Conservation (phyloP, 2,888 invertebrate species). For the Lymantria dispar region DNA sequence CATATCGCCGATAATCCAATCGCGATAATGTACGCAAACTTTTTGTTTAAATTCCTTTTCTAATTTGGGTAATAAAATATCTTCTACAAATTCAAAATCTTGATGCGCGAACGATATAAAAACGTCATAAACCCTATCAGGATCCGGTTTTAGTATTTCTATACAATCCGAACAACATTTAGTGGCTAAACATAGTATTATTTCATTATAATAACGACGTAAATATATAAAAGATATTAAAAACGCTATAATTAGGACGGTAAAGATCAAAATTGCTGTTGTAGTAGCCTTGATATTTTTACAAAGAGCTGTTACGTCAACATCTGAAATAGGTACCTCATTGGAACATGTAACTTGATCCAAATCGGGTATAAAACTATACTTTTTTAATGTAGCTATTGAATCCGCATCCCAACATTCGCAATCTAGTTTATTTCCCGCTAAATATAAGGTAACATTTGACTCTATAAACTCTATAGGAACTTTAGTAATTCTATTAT, state of each 20-base stretch:
- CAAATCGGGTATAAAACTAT: conserved; percentile 20
- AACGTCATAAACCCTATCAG: conserved; percentile 84
- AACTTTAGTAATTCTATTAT: conserved; percentile 11
- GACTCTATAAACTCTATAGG: conserved; percentile 10
- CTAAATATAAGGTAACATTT: conserved; percentile 12
- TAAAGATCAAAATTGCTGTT: conserved; percentile 14
- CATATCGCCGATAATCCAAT: conserved; percentile 88
- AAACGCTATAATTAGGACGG: conserved; percentile 7
- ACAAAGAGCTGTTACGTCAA: conserved; percentile 32
- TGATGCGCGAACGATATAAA: conserved; percentile 91
- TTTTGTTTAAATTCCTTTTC: conserved; percentile 66
- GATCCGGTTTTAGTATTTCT: conserved; percentile 24
- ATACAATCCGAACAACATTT: conserved; percentile 19
- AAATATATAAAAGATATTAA: conserved; percentile 5
- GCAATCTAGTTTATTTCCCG: conserved; percentile 16
- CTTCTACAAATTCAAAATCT: conserved; percentile 87
- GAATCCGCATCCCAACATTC: conserved; percentile 11
- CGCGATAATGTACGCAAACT: conserved; percentile 87
- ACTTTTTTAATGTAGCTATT: conserved; percentile 1
- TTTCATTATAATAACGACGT: conserved; percentile 26
- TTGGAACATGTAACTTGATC: conserved; percentile 17
- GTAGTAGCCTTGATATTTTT: conserved; percentile 17
- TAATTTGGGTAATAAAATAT: conserved; percentile 85
- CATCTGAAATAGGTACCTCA: conserved; percentile 2
- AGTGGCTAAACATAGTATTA: conserved; percentile 27